Base-by-base conservation (phyloP, 1,140 invertebrate species). In the Eubasilissa regina region DNA sequence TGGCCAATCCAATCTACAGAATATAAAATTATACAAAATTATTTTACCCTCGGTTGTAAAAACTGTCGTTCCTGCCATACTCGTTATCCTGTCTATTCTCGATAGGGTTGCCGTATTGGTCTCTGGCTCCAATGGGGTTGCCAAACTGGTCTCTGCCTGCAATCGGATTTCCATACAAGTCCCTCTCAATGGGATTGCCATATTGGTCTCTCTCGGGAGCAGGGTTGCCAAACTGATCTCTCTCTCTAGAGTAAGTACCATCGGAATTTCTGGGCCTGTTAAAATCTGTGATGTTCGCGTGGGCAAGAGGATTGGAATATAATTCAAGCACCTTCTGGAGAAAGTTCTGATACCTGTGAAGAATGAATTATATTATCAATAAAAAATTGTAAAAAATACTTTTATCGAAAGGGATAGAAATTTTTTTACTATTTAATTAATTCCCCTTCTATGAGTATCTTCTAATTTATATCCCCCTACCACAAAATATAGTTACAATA, bases 301-400 rank as follows among this genome's bases (percentile, higher is more conserved):
- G 81, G 85, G 85, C 79, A 66, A 88, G 86, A 0, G 87, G 87
- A 80, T 85, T 83, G 0, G 89, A 87, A 75, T 90, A 91, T 6
- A 89, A 75, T 79, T 89, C 84, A 0, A 89, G 83, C 21, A 90
- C 80, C 80, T 87, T 87, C 75, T 88, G 81, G 4, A 91, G 55
- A 6, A 87, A 75, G n/a, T 86, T 86, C 84, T 89, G 88, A 80
- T 86, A 88, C 80, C 88, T 89, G 85, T 45, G 68, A 55, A 47
- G 10, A 75, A 75, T 25, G 1, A 43, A 73, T 35, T 48, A 62
- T 62, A 13, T 15, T 51, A 35, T 35, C 1, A 35, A 35, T 35
- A 1, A 35, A 35, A 35, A 35, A 3, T 35, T 35, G 25, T 35
- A 3, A 35, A 35, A 35, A 35, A 35, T 35, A 35, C 25, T 35